Evolutionary conservation across 2,797 vertebrate genomes (phyloP).

Genomic region (Siniperca obscura): DNA sequence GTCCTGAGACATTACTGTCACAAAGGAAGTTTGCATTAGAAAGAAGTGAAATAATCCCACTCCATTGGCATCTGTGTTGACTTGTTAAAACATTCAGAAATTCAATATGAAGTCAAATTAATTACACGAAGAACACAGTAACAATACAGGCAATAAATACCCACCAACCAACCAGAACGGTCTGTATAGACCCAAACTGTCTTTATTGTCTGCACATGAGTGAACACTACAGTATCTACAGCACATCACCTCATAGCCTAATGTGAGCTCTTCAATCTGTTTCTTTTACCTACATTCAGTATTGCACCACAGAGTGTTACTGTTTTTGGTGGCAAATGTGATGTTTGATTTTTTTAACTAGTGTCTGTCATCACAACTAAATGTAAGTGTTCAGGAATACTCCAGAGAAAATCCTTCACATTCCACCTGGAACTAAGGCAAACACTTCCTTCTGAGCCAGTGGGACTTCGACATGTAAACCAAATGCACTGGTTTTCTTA

Average conservation of each 20-base stretch:
- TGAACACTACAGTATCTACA: conserved; percentile 9
- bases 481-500: conserved; percentile 26
- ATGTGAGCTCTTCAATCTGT: conserved; percentile 1
- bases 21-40: not conserved
- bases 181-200: not conserved
- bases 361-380: conserved; percentile 6
- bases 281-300: not conserved
- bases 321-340: not conserved
- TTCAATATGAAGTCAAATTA: not conserved
- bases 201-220: conserved; percentile 45
- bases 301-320: not conserved
- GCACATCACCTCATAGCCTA: not conserved
- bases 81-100: not conserved
- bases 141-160: not conserved
- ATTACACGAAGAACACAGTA: not conserved
- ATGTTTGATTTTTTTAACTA: not conserved
- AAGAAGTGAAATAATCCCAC: not conserved
- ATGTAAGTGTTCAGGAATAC: conserved; percentile 8
- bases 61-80: not conserved
- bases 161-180: not conserved
- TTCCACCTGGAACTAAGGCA: conserved; percentile 18
- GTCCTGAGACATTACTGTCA: not conserved
- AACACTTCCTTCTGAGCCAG: conserved; percentile 14
- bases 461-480: conserved; percentile 15
- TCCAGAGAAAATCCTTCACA: conserved; percentile 32